These are phyloP conservation scores for Gnathonemus echidnorhynchus DNA, from an alignment of 2,113 vertebrate species.

Conservation along the genomic window DNA sequence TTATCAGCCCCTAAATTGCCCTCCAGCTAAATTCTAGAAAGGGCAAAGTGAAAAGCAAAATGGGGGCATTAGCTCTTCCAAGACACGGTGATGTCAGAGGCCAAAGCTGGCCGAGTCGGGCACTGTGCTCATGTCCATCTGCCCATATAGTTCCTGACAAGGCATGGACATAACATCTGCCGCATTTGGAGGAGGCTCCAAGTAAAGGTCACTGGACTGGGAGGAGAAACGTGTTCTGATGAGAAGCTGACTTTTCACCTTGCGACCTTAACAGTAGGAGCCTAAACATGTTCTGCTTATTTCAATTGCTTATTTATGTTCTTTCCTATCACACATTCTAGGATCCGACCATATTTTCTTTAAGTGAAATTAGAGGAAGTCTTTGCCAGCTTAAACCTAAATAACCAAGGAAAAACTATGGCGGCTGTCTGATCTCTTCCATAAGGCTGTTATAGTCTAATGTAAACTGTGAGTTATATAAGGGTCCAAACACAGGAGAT, in stretches of 20 bases:
- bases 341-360: background rate
- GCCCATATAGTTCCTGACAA: constrained; percentile 66
- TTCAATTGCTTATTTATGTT: background rate
- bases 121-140: constrained; percentile 72
- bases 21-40: constrained; percentile 56
- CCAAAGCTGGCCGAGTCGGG: constrained; percentile 60
- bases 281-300: constrained; percentile 20
- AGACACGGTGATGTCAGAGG: constrained; percentile 64
- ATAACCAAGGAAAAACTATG: background rate
- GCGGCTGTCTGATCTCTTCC: background rate
- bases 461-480: background rate
- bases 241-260: constrained; percentile 29
- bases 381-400: background rate
- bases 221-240: constrained; percentile 43
- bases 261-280: constrained; percentile 23
- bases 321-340: background rate
- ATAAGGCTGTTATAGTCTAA: background rate
- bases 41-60: constrained; percentile 62
- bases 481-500: background rate
- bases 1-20: constrained; percentile 45
- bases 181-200: constrained; percentile 66
- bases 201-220: constrained; percentile 70
- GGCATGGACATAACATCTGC: constrained; percentile 57
- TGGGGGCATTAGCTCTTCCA: constrained; percentile 69
- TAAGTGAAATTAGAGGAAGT: background rate